Evolutionary conservation across 2,888 invertebrate species (phyloP), one percentile per base, ranked within the genome.

Genomic region (Pseudococcus jackbeardsleyi): DNA sequence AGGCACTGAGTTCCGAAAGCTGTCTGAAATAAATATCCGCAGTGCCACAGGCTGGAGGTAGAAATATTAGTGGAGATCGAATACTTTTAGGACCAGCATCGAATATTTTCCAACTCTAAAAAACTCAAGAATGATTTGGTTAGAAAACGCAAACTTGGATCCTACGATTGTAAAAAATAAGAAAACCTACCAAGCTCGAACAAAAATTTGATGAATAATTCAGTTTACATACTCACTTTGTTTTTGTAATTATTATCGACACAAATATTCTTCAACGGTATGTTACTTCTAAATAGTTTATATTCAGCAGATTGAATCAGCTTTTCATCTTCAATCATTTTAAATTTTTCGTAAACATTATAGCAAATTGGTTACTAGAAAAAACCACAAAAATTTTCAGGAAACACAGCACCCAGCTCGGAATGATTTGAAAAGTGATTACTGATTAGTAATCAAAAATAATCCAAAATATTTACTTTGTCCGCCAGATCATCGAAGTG

Each of bases 1-100:
- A 94, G 0, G 95, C 94, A 19, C 96, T 94, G 17, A 98, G 92
- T 0, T 95, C 94, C 90, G 97, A 93, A 42, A 97, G 94, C 92
- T 97, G 97, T 91, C 94, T 94, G 91, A 95, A 98, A 92, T 95
- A 97, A 86, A 97, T 94, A 92, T 97, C 97, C 11, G 97, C 96
- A 15, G 96, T 96, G 3, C 97, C 97, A 90, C 96, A 96, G 3
- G 96, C 96, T 33, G 97, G 96, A 11, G 97, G 97, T 90, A 97
- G 93, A 92, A 96, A 97, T 90, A 97, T 92, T 64, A 98, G 91
- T 0, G 97, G 97, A 90, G 95, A 95, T 89, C 93, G 93, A 0
- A 97, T 94, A 86, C 93, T 93, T 91, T 95, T 95, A 11, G 97
- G 97, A 46, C 96, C 97, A 89, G 96, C 95, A 91, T 98, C 97